Evolutionary conservation across 2,888 invertebrate genomes (phyloP).

Genomic region (Agrochola lota): DNA sequence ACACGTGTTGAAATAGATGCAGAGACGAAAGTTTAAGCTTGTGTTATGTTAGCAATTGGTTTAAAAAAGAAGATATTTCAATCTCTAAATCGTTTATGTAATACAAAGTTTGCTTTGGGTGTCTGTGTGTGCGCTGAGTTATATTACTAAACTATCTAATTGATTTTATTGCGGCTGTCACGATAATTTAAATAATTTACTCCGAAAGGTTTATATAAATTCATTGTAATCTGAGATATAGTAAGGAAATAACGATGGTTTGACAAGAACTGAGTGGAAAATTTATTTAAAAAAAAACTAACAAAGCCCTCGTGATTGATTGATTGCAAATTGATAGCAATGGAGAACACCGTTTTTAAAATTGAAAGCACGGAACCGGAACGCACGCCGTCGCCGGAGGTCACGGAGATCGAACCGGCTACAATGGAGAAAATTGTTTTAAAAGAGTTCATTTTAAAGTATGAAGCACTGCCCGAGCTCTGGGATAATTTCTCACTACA

Average conservation of each 20-base stretch:
- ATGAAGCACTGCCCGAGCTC: slow-evolving; percentile 7
- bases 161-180: not conserved
- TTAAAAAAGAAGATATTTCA: not conserved
- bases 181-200: not conserved
- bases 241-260: not conserved
- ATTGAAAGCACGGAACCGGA: slow-evolving; percentile 2
- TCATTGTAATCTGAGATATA: not conserved
- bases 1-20: no score
- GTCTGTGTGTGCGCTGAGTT: not conserved
- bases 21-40: not conserved
- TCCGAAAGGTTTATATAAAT: not conserved
- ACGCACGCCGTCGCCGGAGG: not conserved
- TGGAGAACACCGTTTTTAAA: slow-evolving; percentile 5
- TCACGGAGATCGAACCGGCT: not conserved
- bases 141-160: not conserved
- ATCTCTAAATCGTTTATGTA: not conserved
- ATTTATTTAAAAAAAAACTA: not conserved
- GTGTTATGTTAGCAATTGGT: not conserved
- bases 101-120: not conserved
- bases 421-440: not conserved
- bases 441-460: slow-evolving; percentile 14
- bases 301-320: not conserved
- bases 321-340: not conserved
- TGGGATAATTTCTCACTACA: slow-evolving; percentile 1
- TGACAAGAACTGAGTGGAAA: not conserved